A percentile compares a stretch with the other conserved stretches of the same genome.
Conservation (phyloP, 53 echinoderm and acorn worm species). For the Patiria pectinifera region DNA sequence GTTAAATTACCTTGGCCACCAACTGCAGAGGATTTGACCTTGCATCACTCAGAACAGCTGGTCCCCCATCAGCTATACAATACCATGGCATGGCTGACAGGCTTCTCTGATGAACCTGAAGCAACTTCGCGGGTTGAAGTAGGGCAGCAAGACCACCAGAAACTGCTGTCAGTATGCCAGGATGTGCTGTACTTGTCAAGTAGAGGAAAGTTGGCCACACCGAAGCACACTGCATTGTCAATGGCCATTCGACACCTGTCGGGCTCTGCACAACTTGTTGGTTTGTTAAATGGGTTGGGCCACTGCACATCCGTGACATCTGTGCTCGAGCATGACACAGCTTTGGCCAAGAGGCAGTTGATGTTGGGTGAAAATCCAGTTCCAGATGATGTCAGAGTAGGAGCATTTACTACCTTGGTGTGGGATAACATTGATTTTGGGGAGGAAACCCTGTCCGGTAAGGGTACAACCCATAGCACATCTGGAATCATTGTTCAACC, state of each 20-base stretch:
- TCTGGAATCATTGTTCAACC: too few relatives aligned
- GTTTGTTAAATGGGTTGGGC: conserved; percentile 80
- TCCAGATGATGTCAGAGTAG: too few relatives aligned
- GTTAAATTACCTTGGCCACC: too few relatives aligned
- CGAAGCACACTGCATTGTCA: conserved; percentile 69
- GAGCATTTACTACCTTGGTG: too few relatives aligned
- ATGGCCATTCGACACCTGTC: conserved; percentile 82
- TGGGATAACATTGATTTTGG: too few relatives aligned
- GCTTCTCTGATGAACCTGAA: too few relatives aligned
- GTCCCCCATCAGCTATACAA: conserved; percentile 22
- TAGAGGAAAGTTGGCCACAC: conserved; percentile 55
- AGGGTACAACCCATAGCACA: too few relatives aligned
- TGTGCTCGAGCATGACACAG: conserved; percentile 78
- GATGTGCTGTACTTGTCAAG: conserved; percentile 61
- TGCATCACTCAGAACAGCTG: conserved; percentile 17
- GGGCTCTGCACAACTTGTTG: conserved; percentile 72
- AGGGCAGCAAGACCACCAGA: not conserved
- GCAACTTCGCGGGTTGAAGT: too few relatives aligned
- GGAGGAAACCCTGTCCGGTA: too few relatives aligned
- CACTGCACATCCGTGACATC: conserved; percentile 67
- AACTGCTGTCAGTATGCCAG: conserved; percentile 60
- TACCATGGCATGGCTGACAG: not conserved
- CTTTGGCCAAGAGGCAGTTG: conserved; percentile 70
- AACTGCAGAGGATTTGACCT: too few relatives aligned
- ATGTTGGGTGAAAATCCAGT: too few relatives aligned